Conservation (phyloP, 2,113 vertebrate genomes). For the Elgaria multicarinata region DNA sequence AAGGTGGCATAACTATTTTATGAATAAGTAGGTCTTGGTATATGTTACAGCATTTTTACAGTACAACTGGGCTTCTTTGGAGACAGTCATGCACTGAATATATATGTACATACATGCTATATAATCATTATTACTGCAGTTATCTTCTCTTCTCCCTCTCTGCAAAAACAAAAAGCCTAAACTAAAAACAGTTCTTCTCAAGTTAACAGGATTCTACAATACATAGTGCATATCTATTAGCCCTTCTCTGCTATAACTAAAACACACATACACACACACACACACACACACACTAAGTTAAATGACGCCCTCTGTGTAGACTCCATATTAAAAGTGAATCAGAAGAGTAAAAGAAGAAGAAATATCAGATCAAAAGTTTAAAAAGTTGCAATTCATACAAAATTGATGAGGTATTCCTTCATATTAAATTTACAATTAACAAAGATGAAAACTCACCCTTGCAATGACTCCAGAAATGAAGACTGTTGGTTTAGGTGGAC, state of each 20-base stretch:
- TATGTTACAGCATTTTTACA: not conserved
- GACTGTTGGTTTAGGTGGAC: conserved; percentile 88
- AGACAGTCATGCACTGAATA: no score
- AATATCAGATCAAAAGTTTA: not conserved
- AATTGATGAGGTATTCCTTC: conserved; percentile 19
- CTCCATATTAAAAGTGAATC: conserved; percentile 20
- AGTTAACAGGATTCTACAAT: not conserved
- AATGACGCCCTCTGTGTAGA: not conserved
- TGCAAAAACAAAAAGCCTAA: not conserved
- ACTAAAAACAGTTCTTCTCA: not conserved
- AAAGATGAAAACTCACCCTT: conserved; percentile 84
- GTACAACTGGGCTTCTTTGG: not conserved
- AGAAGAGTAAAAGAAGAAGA: not conserved
- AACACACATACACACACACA: not conserved
- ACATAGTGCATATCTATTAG: not conserved
- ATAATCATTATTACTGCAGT: not conserved
- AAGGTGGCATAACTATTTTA: not conserved
- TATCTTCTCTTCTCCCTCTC: not conserved
- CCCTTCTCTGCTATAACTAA: not conserved
- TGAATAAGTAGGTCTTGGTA: not conserved
- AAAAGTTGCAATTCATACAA: conserved; percentile 18
- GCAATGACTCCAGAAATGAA: conserved; percentile 95
- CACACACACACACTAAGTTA: not conserved
- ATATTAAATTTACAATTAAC: not conserved
- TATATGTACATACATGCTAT: not conserved